Base-by-base conservation (phyloP, 2,797 vertebrate species). In the Scolopax bukidnonensis region DNA sequence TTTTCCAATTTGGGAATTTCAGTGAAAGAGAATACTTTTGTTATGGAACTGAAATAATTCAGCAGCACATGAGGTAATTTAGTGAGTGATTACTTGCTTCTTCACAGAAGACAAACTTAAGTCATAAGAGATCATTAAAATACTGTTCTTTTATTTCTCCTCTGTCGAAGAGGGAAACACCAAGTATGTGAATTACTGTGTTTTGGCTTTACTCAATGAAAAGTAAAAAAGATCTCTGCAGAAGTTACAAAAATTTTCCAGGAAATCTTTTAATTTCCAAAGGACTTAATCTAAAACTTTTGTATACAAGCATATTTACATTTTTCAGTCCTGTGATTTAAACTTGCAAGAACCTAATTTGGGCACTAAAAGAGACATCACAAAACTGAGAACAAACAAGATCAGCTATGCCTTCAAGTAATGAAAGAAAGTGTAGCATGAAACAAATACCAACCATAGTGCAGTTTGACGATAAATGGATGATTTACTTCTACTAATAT, bases 401-500 rank as follows among this genome's bases (percentile, higher is more conserved):
- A 73, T 45, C 24, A 80, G 47, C 51, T 40, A 48, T 23, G 28
- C 28, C 20, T 43, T 32, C 2, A 43, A 61, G 28, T 10, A 89
- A 6, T 5, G 28, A 18, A n/a, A 73, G 33, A 21, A 30, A 30
- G 3, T 2, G 51, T 3, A 91, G 23, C 33, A 51, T 78, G 20
- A 81, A 9, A 73, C 8, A 6, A 94, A 87, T 90, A 97, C 99
- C 98, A 98, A 99, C 99, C 99, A 98, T 99, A 99, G 98, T 99
- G 99, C 98, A 99, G 98, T 96, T 99, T 99, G 98, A 99, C 99
- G 97, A 99, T 99, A 98, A 99, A 99, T 84, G 99, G 99, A 98
- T 99, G 99, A 97, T 99, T 99, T 93, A 99, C 99, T 98, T 99
- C 99, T 92, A 99, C 99, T 97, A 99, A 98, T 98, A 99, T 99